Evolutionary conservation across 2,113 vertebrate genomes (phyloP).

Genomic region (Oxyura jamaicensis): DNA sequence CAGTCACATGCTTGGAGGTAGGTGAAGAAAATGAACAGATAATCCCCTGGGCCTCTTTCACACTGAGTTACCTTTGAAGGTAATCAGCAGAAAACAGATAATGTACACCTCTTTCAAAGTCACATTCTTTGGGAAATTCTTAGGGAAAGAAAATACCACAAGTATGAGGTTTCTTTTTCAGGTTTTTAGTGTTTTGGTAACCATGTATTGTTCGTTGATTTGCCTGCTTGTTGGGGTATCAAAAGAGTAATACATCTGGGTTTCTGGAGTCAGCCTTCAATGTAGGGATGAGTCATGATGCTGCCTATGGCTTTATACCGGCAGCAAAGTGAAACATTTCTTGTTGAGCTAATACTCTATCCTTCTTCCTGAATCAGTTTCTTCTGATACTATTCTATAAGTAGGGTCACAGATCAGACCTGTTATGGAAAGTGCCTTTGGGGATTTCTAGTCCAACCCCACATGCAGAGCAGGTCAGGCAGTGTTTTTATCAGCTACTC

Average conservation of each 20-base stretch:
- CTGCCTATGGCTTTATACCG: background rate
- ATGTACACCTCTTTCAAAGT: background rate
- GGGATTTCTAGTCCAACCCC: background rate
- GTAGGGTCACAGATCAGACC: background rate
- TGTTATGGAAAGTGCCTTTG: rapidly evolving
- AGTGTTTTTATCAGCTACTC: background rate
- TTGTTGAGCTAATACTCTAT: background rate
- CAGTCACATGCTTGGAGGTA: background rate
- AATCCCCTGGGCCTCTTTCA: background rate
- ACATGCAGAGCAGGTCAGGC: background rate
- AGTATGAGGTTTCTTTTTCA: background rate
- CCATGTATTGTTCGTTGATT: background rate
- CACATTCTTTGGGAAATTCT: background rate
- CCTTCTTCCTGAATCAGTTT: background rate
- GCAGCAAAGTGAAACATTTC: background rate
- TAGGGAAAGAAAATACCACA: background rate
- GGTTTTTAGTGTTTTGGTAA: background rate
- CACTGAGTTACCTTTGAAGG: background rate
- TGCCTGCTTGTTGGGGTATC: background rate
- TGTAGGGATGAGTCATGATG: background rate
- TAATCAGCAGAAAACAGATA: background rate
- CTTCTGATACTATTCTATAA: background rate
- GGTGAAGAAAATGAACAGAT: background rate
- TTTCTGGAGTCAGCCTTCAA: background rate
- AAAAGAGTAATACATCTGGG: background rate